phyloP scores from a whole-genome alignment of 37 sponge, comb jelly and placozoan species.

The Agelas oroides region DNA sequence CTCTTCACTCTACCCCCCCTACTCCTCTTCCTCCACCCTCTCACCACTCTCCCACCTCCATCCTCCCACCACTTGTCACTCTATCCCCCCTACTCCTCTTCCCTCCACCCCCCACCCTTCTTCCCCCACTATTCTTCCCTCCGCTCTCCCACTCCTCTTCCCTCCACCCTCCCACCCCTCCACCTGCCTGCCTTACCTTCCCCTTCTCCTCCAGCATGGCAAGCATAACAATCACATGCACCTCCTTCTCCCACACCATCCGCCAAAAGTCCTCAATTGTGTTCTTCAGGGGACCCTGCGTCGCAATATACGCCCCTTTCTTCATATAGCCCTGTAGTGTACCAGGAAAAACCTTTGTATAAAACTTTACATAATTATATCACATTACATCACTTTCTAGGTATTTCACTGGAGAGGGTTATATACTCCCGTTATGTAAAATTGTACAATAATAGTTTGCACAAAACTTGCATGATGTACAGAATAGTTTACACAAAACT shows the following conservation, averaged over 20 bases:
- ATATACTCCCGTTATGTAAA: no score
- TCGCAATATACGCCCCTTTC: constrained; percentile 70
- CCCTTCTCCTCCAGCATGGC: constrained; percentile 63
- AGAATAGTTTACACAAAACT: no score
- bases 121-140: not conserved
- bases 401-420: no score
- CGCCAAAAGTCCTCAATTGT: constrained; percentile 87
- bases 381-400: no score
- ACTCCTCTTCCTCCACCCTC: no score
- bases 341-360: not conserved
- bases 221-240: constrained; percentile 77
- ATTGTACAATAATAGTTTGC: no score
- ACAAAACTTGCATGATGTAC: no score
- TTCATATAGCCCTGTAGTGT: constrained; percentile 56
- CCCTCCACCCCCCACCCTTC: not conserved
- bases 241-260: constrained; percentile 80
- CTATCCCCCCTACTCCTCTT: no score
- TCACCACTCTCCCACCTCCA: not conserved
- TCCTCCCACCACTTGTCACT: not conserved
- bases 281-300: constrained; percentile 77
- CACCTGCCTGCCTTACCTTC: constrained; percentile 34
- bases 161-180: not conserved
- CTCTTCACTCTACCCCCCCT: not conserved
- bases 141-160: not conserved
- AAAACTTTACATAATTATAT: no score